A percentile compares a stretch with the other conserved stretches of the same genome.
Conservation (phyloP, 2,888 invertebrate species). For the Cataglyphis albicans region DNA sequence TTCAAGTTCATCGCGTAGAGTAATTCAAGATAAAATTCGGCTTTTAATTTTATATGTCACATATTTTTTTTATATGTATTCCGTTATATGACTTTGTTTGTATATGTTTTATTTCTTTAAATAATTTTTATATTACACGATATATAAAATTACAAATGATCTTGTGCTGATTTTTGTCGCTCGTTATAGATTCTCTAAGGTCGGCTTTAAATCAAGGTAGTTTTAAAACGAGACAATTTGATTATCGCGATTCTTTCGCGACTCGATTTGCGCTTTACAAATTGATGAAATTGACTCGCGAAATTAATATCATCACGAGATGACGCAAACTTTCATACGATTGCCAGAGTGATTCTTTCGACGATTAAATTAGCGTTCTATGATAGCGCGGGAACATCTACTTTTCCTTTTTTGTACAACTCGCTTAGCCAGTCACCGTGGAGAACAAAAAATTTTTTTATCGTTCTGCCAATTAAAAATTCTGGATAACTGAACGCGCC, state of each 20-base stretch:
- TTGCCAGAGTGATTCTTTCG: constrained; percentile 39
- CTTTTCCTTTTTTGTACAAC: constrained; percentile 50
- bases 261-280: constrained; percentile 22
- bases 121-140: neutral
- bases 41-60: neutral
- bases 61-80: no score
- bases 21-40: neutral
- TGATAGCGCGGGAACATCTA: constrained; percentile 39
- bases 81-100: neutral
- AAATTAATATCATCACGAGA: constrained; percentile 50
- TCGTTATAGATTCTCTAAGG: neutral
- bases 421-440: constrained; percentile 17
- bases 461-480: constrained; percentile 73
- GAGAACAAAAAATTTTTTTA: constrained; percentile 63
- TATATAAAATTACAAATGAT: neutral
- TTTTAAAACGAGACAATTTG: neutral
- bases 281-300: constrained; percentile 32
- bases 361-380: constrained; percentile 59
- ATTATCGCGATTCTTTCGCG: neutral
- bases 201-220: neutral
- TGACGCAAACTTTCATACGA: constrained; percentile 49
- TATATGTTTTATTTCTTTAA: neutral
- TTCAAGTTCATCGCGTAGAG: neutral
- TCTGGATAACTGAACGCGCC: constrained; percentile 65
- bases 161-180: neutral